A percentile compares a stretch with the other conserved stretches of the same genome.
Evolutionary conservation across 2,113 vertebrate species (phyloP).

Genomic region (Fulica atra): DNA sequence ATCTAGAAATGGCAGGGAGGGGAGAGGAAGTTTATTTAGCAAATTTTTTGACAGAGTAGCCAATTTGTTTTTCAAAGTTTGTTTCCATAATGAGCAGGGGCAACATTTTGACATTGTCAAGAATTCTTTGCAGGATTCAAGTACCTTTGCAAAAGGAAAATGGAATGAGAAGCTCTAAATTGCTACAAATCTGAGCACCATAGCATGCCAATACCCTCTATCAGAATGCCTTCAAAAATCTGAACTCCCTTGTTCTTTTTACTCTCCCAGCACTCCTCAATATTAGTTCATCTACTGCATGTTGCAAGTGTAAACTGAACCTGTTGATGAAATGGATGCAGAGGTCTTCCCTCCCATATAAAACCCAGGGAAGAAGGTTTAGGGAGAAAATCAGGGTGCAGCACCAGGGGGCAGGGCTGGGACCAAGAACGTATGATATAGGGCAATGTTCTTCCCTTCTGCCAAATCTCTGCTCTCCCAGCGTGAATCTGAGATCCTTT

Average conservation of each 20-base stretch:
- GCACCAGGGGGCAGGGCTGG: background rate
- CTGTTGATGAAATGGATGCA: background rate
- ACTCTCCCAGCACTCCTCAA: background rate
- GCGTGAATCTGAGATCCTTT: background rate
- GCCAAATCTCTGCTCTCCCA: background rate
- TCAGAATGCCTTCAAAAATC: background rate
- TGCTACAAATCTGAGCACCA: background rate
- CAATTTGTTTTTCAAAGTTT: background rate
- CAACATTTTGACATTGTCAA: background rate
- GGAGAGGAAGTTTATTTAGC: slow-evolving; percentile 10
- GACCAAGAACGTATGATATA: background rate
- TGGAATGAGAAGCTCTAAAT: background rate
- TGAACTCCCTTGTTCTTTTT: background rate
- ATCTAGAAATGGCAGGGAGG: background rate
- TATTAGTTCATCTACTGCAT: background rate
- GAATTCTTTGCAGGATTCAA: background rate
- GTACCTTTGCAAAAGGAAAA: background rate
- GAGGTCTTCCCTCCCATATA: background rate
- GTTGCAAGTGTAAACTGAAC: background rate
- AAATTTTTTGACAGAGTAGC: background rate
- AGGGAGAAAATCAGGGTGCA: background rate
- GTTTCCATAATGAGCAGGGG: background rate
- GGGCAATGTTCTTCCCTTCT: background rate
- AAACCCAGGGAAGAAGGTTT: background rate
- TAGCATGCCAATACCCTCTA: background rate